Percentiles rank a stretch among this genome's conserved stretches.
These are phyloP conservation scores for Euwallacea fornicatus DNA, from an alignment of 1,140 invertebrate species.

Conservation along the genomic window DNA sequence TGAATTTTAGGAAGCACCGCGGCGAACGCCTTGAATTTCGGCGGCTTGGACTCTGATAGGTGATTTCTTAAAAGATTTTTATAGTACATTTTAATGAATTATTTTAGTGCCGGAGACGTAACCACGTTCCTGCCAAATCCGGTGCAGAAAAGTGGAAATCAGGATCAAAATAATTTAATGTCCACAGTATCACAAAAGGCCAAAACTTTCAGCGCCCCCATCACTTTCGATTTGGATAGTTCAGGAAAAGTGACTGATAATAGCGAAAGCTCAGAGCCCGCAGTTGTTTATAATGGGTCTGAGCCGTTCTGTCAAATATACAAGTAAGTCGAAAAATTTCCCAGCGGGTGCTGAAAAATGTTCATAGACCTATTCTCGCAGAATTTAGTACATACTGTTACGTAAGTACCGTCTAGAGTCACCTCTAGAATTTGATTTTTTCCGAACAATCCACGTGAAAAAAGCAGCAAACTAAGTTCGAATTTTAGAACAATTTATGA, in stretches of 20 bases:
- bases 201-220: conserved; percentile 39
- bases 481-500: too few relatives aligned
- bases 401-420: too few relatives aligned
- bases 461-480: too few relatives aligned
- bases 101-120: conserved; percentile 34
- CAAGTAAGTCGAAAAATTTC: conserved; percentile 42
- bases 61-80: conserved; percentile 13
- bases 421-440: too few relatives aligned
- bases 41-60: conserved; percentile 30
- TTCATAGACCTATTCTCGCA: neutral
- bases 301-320: conserved; percentile 73
- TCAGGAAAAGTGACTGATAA: conserved; percentile 38
- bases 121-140: conserved; percentile 39
- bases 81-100: neutral
- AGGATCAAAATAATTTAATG: conserved; percentile 9
- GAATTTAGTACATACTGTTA: too few relatives aligned
- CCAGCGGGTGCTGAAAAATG: too few relatives aligned
- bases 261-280: conserved; percentile 10
- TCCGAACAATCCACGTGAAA: too few relatives aligned
- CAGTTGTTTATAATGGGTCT: conserved; percentile 41
- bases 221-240: conserved; percentile 42
- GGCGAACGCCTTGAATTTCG: conserved; percentile 31
- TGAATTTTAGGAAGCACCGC: conserved; percentile 33
- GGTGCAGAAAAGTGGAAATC: conserved; percentile 22
- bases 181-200: conserved; percentile 32